Evolutionary conservation across 2,797 vertebrate species (phyloP).

Genomic region (Macropus fuliginosus): DNA sequence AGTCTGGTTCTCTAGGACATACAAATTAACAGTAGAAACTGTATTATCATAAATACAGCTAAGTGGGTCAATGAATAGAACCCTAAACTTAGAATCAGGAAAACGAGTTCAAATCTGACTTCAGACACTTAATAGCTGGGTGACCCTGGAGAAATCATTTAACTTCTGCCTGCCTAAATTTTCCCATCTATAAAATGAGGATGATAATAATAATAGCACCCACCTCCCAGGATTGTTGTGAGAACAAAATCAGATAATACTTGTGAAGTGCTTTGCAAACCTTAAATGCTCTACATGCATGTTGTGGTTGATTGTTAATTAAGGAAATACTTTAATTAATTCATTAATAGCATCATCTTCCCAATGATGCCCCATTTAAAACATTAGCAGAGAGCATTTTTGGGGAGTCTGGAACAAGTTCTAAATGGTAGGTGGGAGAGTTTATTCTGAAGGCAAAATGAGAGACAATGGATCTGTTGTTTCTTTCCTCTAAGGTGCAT

Average conservation of each 20-base stretch:
- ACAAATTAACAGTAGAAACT: background rate
- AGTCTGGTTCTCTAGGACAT: background rate
- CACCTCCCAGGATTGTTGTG: background rate
- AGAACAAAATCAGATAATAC: background rate
- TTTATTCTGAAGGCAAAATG: constrained; percentile 6
- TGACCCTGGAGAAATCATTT: background rate
- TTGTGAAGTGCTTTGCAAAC: background rate
- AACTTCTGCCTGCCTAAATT: background rate
- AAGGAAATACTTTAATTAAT: background rate
- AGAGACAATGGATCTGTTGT: background rate
- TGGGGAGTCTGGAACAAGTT: background rate
- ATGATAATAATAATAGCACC: background rate
- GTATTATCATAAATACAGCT: background rate
- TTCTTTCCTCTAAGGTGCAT: background rate
- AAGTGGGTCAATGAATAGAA: background rate
- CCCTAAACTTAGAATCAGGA: background rate
- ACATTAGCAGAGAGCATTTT: background rate
- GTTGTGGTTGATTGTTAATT: background rate
- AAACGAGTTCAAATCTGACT: background rate
- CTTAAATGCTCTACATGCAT: background rate
- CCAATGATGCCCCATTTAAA: background rate
- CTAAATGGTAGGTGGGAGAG: background rate
- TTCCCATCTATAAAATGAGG: background rate
- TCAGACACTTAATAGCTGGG: background rate
- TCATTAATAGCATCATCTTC: background rate